Conservation (phyloP, 2,888 invertebrate genomes). For the Nomada hirtipes region DNA sequence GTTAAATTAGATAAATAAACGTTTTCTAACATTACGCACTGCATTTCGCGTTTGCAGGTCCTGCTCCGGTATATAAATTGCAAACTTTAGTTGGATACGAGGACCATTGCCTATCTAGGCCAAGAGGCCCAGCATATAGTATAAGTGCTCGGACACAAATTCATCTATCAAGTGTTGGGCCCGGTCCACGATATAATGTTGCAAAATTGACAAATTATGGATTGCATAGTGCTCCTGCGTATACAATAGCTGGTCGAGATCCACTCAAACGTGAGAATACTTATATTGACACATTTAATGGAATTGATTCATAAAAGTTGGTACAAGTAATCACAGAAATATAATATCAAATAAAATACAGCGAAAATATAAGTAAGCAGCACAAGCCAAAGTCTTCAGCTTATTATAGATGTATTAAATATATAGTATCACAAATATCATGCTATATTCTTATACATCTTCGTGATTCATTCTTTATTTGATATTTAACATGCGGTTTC, state of each 20-base stretch:
- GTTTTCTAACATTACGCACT: neutral
- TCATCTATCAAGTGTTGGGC: constrained; percentile 77
- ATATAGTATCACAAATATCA: too few species aligned
- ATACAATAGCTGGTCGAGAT: constrained; percentile 84
- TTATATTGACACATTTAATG: neutral
- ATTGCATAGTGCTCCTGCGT: constrained; percentile 85
- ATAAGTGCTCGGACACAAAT: constrained; percentile 82
- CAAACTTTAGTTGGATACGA: constrained; percentile 87
- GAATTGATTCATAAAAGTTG: neutral
- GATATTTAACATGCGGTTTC: too few species aligned
- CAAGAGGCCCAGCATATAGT: constrained; percentile 88
- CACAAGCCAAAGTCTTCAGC: too few species aligned
- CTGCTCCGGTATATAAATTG: constrained; percentile 88
- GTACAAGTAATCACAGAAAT: neutral
- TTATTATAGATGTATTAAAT: too few species aligned
- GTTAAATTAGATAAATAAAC: neutral
- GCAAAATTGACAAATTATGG: constrained; percentile 85
- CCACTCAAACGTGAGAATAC: constrained; percentile 61
- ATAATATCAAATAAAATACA: neutral
- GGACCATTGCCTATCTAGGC: constrained; percentile 87
- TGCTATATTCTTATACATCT: too few species aligned
- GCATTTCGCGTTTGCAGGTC: constrained; percentile 84
- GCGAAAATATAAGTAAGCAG: neutral
- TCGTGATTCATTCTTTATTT: too few species aligned
- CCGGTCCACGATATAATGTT: constrained; percentile 85